Evolutionary conservation across 2,113 vertebrate species (phyloP), one percentile per base, ranked within the genome.

Genomic region (Apteryx owenii): DNA sequence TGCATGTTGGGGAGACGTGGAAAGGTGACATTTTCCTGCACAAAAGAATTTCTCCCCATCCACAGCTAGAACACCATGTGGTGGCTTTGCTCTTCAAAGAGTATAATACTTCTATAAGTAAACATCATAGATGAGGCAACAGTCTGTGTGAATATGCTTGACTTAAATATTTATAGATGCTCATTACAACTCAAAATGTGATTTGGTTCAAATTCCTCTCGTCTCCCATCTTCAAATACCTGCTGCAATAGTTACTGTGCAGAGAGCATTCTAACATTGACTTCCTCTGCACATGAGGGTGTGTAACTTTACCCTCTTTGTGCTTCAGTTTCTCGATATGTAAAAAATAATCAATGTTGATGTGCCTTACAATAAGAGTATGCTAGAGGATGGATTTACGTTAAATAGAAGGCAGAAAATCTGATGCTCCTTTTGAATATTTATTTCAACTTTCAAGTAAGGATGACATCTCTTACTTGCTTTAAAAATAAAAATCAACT

Each of bases 401-500:
- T 81, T 65, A 71, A 82, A 93, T 42, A 81, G 54, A 85, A 81
- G 87, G 76, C 82, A 93, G 81, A 94, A 97, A 93, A 93, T 61
- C 53, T 18, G 54, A 50, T 71, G 31, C 12, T 94, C 9, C 51
- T 25, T 90, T 78, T 89, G 82, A 94, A 81, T 94, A 71, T 0
- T 1, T 83, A 68, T 93, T 95, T 85, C 60, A 91, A 64, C 79
- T 90, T 75, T 90, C 89, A 94, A 44, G 82, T 91, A 68, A 88
- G 68, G 85, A 89, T 97, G 94, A 96, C 91, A 96, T 94, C 68
- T 96, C 92, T 36, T 95, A 93, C 94, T 95, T 96, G 91, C 72
- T 94, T 94, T 88, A 91, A 95, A 96, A 96, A 95, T 93, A 93
- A 95, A 91, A 95, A 84, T 84, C 85, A 85, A 16, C 94, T 93